Conservation (phyloP, 2,797 vertebrate genomes). For the Apodemus agrarius region DNA sequence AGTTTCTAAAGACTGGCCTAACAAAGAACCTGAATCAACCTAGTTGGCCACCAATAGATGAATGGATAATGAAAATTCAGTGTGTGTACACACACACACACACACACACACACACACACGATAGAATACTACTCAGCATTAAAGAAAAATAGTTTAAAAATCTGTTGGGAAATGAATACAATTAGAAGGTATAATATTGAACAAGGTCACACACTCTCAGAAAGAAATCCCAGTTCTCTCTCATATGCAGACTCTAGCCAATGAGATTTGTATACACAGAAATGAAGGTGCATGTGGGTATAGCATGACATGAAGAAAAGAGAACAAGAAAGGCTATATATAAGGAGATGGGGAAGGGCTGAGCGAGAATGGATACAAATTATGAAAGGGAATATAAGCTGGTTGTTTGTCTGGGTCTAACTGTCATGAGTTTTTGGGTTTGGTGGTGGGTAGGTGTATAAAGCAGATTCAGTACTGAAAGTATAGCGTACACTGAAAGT, state of each 20-base stretch:
- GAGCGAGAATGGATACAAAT: background rate
- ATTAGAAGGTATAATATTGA: background rate
- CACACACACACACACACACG: background rate
- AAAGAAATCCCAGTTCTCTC: background rate
- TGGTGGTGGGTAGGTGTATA: background rate
- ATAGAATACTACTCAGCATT: background rate
- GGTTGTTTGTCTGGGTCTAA: background rate
- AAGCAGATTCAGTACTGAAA: background rate
- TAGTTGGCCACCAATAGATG: background rate
- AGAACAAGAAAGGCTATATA: background rate
- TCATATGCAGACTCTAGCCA: background rate
- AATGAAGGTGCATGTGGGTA: background rate
- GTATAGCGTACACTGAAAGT: background rate
- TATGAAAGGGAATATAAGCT: background rate
- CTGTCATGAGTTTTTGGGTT: background rate
- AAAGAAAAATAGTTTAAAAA: background rate
- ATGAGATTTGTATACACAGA: background rate
- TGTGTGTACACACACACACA: background rate
- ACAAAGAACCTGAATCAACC: background rate
- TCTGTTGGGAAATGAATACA: background rate
- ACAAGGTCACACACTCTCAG: background rate
- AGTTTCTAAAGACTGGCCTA: constrained; percentile 24
- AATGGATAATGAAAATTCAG: background rate
- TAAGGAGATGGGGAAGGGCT: background rate
- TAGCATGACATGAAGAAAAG: background rate